A percentile compares a stretch with the other conserved stretches of the same genome.
Evolutionary conservation across 2,888 invertebrate genomes (phyloP).

Genomic region (Patella ulyssiponensis): DNA sequence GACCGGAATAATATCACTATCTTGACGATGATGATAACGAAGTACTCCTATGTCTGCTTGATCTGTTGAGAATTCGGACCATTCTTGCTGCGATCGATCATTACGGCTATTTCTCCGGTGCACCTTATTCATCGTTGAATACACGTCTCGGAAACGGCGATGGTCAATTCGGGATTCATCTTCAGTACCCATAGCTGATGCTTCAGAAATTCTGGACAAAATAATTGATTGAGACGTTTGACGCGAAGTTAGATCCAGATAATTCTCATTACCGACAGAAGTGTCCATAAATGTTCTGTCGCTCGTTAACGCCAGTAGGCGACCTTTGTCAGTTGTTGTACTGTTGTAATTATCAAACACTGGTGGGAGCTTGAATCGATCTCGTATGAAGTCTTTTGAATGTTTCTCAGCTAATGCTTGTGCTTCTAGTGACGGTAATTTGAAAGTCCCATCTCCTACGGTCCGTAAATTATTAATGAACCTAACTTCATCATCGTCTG

Average conservation of each 20-base stretch:
- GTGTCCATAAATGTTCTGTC: neutral
- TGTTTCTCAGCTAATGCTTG: neutral
- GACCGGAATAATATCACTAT: slow-evolving; percentile 1
- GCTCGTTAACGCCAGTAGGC: neutral
- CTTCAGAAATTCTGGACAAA: neutral
- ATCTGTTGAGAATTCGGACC: neutral
- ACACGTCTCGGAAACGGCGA: neutral
- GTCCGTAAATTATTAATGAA: too few relatives aligned
- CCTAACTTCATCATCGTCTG: neutral
- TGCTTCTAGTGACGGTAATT: neutral
- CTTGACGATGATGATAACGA: neutral
- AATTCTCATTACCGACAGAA: neutral
- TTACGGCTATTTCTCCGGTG: neutral
- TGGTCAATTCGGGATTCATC: neutral
- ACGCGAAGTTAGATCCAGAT: neutral
- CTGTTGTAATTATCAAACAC: neutral
- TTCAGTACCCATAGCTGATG: neutral
- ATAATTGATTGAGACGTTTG: neutral
- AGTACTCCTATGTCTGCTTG: neutral
- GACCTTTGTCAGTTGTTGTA: neutral
- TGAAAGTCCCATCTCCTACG: neutral
- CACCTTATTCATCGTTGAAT: neutral
- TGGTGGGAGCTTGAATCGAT: neutral
- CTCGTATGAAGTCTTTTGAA: neutral
- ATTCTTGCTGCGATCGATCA: neutral